These are phyloP conservation scores for Ophioninae sp. DNA, from an alignment of 2,888 invertebrate species.

Conservation along the genomic window DNA sequence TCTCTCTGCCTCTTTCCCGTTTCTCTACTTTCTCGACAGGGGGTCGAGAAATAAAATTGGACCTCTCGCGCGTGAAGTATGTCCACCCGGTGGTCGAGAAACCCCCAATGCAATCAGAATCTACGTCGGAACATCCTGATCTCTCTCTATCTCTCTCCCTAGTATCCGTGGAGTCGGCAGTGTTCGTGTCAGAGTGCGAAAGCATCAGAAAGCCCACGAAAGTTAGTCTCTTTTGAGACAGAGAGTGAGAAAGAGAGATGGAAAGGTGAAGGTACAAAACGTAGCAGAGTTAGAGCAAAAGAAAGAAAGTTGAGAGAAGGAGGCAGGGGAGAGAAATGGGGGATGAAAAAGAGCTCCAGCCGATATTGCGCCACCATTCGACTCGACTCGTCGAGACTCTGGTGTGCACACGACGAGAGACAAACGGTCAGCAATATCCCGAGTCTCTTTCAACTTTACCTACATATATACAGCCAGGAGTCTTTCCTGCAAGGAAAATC, in stretches of 20 bases:
- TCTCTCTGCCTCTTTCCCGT: conserved; percentile 23
- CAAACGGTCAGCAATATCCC: conserved; percentile 66
- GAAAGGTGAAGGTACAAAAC: conserved; percentile 22
- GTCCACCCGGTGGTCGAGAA: conserved; percentile 58
- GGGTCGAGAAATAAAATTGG: conserved; percentile 63
- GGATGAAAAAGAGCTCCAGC: conserved; percentile 53
- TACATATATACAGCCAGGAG: conserved; percentile 10
- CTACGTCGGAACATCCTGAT: conserved; percentile 38
- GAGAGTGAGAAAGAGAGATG: conserved; percentile 3
- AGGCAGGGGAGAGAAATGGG: conserved; percentile 20
- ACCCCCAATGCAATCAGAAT: conserved; percentile 64
- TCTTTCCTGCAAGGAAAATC: conserved; percentile 19
- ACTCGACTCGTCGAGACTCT: conserved; percentile 47
- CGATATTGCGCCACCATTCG: conserved; percentile 60
- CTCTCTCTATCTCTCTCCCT: neutral
- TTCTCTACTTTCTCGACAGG: conserved; percentile 40
- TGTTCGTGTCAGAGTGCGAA: conserved; percentile 29
- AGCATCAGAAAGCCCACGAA: conserved; percentile 21
- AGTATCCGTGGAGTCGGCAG: conserved; percentile 16
- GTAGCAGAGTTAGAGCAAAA: conserved; percentile 10
- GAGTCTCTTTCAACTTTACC: conserved; percentile 45
- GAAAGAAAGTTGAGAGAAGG: conserved; percentile 30
- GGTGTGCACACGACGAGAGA: conserved; percentile 56
- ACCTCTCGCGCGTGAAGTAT: conserved; percentile 57
- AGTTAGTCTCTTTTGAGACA: neutral